Evolutionary conservation across 2,888 invertebrate species (phyloP), one percentile per base, ranked within the genome.

Genomic region (Abrostola tripartita): DNA sequence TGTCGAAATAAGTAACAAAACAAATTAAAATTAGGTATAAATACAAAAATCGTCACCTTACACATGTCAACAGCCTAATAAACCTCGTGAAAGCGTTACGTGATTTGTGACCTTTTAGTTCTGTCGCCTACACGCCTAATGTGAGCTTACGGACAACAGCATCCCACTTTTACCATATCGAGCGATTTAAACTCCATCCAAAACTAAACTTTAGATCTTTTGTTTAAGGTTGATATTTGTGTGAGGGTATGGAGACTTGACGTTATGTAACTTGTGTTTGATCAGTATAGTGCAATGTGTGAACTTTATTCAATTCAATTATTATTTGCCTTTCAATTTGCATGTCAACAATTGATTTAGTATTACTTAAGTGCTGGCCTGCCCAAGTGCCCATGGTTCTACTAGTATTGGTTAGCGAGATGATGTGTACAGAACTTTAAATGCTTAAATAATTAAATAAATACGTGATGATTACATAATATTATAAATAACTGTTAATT

Each of bases 51-150:
- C n/a, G n/a, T n/a, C n/a, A 73, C 68, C 52, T 58, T 59, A 57
- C 68, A 79, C 68, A 62, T 69, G 78, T 69, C 74, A 71, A 68
- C 65, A 42, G 64, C 49, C n/a, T n/a, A n/a, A 64, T 68, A 67
- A 70, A 79, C 65, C 66, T 61, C 75, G 85, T 81, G 88, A 90
- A 88, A 88, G 87, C 85, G 83, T 89, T 88, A 86, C 83, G 82
- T 89, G 85, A 85, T 74, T 80, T 79, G 75, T 85, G 87, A 89
- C 89, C 88, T 90, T 90, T 89, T 76, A 76, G 70, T 78, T 80
- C 78, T 79, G 81, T 88, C 88, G 84, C 89, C 87, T 83, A 89
- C 88, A 79, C 81, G 78, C 85, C 82, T 81, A 73, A 79, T 69
- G 53, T 71, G 55, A 57, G 51, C 75, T 42, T 47, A 47, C 24